Evolutionary conservation across 2,888 invertebrate genomes (phyloP), one percentile per base, ranked within the genome.

Genomic region (Eremobia ochroleuca): DNA sequence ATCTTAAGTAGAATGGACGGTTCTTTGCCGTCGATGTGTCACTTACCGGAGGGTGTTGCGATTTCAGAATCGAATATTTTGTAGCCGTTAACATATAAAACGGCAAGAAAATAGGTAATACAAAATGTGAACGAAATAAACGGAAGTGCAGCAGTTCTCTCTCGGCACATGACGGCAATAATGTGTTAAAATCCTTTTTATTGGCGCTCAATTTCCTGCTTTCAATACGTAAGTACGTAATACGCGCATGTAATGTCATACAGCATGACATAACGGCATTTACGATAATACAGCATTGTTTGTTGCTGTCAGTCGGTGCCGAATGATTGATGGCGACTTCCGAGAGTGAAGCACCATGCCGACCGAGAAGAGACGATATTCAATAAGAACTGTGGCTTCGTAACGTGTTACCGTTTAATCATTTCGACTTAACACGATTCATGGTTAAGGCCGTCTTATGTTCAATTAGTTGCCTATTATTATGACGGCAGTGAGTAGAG

Each of bases 321-420:
- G 73, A 72, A 82, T 91, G 92, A 92, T 92, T 89, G 91, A 91
- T 92, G 77, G 80, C 65, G 73, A 85, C 85, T 89, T 87, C 85
- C 87, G 83, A 87, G 87, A 87, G 80, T 78, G 89, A 89, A 86
- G 87, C 85, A 87, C 87, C 85, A 86, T 82, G 72, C 71, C 79
- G 62, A 55, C 69, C 81, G 59, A 67, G 65, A 69, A 69, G 65
- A 76, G 31, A 67, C 76, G 79, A 80, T 85, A 81, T 87, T 89
- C 73, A 86, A 89, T 86, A 83, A 83, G 66, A 89, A 75, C 81
- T 77, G 71, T 64, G 71, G 58, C 73, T 49, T 73, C 61, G 46
- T 77, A 76, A 73, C 72, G 64, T 74, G 62, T 69, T 82, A 74
- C 73, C 69, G 70, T 76, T 86, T 72, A 70, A 77, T 76, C 43